These are phyloP conservation scores for Gavia stellata DNA, from an alignment of 2,113 vertebrate species.

Conservation along the genomic window DNA sequence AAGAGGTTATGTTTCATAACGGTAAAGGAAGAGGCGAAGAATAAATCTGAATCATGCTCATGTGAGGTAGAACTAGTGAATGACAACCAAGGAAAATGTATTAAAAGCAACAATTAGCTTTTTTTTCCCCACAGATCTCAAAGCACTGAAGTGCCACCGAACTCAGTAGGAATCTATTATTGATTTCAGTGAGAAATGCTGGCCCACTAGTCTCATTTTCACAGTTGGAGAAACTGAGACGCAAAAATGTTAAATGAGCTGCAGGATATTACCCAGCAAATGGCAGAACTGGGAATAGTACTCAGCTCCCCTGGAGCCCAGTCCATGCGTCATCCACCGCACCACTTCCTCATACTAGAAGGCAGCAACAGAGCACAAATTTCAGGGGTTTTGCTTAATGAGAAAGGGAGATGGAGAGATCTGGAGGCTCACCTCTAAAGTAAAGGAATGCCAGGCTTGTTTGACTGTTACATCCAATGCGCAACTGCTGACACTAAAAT, in stretches of 20 bases:
- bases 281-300: constrained; percentile 24
- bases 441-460: neutral
- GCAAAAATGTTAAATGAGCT: neutral
- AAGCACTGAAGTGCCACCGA: neutral
- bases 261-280: constrained; percentile 34
- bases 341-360: constrained; percentile 30
- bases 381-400: constrained; percentile 29
- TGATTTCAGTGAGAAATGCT: neutral
- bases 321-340: neutral
- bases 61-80: neutral
- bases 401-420: constrained; percentile 11
- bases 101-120: neutral
- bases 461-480: neutral
- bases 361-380: constrained; percentile 1
- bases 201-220: neutral
- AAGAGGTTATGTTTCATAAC: neutral
- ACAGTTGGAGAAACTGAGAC: constrained; percentile 27
- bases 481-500: neutral
- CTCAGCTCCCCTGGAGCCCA: constrained; percentile 8
- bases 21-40: neutral
- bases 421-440: constrained; percentile 15
- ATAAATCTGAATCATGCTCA: neutral
- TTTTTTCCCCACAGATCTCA: neutral
- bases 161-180: neutral
- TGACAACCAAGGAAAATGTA: neutral